A percentile compares a stretch with the other conserved stretches of the same genome.
Conservation (phyloP, 2,888 invertebrate species). For the Girardia tigrina region DNA sequence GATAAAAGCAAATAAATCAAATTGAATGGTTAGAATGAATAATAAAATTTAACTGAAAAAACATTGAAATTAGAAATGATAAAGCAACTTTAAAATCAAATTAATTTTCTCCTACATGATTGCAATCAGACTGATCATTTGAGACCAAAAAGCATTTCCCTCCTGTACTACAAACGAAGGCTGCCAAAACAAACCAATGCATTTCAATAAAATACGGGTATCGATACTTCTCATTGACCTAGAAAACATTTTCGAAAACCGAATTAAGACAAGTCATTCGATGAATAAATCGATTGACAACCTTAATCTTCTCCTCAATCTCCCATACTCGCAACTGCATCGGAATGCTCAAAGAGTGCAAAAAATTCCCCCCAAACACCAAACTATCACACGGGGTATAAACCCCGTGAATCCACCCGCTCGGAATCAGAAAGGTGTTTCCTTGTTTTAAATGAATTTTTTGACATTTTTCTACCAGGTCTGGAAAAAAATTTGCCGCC, state of each 20-base stretch:
- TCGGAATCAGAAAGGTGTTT: constrained; percentile 76
- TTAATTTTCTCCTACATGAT: no score
- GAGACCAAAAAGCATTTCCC: no score
- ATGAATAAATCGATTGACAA: no score
- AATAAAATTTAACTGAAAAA: no score
- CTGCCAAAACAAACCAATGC: constrained; percentile 1
- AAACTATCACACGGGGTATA: constrained; percentile 69
- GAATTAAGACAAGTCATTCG: no score
- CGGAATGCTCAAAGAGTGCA: constrained; percentile 69
- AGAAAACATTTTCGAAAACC: not conserved
- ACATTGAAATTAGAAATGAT: no score
- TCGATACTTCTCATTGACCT: not conserved
- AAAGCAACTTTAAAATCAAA: no score
- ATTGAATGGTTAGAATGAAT: no score
- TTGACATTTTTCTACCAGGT: constrained; percentile 63
- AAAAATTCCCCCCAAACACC: constrained; percentile 80
- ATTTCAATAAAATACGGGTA: not conserved
- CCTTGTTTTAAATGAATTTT: constrained; percentile 51
- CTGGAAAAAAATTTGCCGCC: constrained; percentile 85
- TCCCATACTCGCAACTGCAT: constrained; percentile 64
- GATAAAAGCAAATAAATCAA: no score
- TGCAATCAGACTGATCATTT: no score
- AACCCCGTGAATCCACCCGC: constrained; percentile 86
- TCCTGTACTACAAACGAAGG: no score
- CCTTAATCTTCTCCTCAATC: not conserved